These are phyloP conservation scores for Pyrocephalus nanus DNA, from an alignment of 2,797 vertebrate genomes.

Conservation along the genomic window DNA sequence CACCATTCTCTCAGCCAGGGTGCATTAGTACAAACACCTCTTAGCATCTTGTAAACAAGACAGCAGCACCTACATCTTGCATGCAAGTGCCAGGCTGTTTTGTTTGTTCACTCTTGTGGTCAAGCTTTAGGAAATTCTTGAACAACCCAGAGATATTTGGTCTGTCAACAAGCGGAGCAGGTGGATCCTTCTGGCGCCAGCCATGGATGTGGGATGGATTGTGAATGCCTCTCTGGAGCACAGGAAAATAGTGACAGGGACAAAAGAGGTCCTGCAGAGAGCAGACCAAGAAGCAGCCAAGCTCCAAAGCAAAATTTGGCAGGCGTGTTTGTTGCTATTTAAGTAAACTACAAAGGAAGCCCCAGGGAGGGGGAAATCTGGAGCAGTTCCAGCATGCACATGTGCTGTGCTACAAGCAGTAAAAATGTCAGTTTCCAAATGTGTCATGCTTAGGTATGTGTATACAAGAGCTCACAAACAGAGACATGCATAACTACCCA, in stretches of 20 bases:
- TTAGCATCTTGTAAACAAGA: neutral
- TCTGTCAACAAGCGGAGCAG: neutral
- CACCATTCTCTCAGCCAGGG: accelerated
- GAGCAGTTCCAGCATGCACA: neutral
- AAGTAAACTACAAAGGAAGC: slow-evolving; percentile 1
- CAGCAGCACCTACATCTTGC: neutral
- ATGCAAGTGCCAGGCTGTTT: neutral
- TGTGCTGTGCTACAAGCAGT: neutral
- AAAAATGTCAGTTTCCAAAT: neutral
- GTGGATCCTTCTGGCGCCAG: neutral
- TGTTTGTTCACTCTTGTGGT: neutral
- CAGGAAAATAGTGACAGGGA: neutral
- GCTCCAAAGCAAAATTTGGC: slow-evolving; percentile 2
- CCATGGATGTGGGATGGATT: neutral
- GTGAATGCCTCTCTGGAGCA: neutral
- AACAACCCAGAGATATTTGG: neutral
- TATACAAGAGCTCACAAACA: neutral
- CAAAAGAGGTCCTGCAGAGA: slow-evolving; percentile 6
- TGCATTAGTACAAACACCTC: neutral
- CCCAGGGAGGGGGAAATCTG: neutral
- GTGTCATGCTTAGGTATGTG: accelerated
- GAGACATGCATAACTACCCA: neutral
- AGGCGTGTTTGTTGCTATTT: neutral
- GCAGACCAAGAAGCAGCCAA: neutral
- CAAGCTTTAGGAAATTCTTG: neutral